Conservation (phyloP, 2,888 invertebrate genomes). For the Drosophila prolongata region DNA sequence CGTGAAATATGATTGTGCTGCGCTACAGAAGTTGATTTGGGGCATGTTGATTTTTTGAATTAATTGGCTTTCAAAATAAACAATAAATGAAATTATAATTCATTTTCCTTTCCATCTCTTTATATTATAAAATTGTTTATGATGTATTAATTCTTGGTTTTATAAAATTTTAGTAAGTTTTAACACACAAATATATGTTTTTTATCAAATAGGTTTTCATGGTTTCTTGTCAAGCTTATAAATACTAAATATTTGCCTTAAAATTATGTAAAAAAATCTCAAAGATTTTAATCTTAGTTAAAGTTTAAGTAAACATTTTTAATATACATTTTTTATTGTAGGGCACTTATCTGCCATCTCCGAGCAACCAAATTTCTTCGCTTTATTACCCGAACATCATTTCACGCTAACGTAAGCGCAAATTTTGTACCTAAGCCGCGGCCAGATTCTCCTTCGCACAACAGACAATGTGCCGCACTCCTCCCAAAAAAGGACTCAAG, state of each 20-base stretch:
- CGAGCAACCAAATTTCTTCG: conserved; percentile 29
- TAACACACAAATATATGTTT: too few relatives aligned
- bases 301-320: too few relatives aligned
- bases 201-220: too few relatives aligned
- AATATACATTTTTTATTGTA: too few relatives aligned
- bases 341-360: conserved; percentile 37
- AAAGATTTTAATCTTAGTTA: too few relatives aligned
- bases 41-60: background rate
- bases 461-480: conserved; percentile 18
- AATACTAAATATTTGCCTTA: too few relatives aligned
- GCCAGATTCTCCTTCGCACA: conserved; percentile 54
- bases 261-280: too few relatives aligned
- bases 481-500: conserved; percentile 38
- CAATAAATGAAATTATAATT: background rate
- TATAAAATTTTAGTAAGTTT: too few relatives aligned
- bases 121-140: too few relatives aligned
- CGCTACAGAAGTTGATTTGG: conserved; percentile 36
- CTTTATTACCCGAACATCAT: conserved; percentile 75
- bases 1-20: conserved; percentile 77
- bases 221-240: too few relatives aligned
- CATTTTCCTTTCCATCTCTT: too few relatives aligned
- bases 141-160: too few relatives aligned
- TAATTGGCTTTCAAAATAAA: background rate
- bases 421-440: conserved; percentile 69
- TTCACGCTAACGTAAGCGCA: conserved; percentile 78